These are phyloP conservation scores for Hycleus cichorii DNA, from an alignment of 1,140 invertebrate genomes.

Conservation along the genomic window DNA sequence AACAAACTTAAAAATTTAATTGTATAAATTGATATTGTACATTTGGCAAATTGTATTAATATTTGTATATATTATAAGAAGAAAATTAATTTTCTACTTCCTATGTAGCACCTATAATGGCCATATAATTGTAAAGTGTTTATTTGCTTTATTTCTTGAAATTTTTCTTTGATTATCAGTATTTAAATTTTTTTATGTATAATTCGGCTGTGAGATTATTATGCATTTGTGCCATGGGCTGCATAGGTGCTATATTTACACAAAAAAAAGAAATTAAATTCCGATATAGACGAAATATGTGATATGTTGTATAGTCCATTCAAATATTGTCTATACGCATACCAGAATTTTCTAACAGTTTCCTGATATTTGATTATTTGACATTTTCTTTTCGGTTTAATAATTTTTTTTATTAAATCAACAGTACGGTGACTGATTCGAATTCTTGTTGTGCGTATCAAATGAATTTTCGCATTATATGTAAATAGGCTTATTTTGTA, in stretches of 20 bases:
- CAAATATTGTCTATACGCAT: neutral
- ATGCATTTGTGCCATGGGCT: slow-evolving; percentile 38
- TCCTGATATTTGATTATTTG: neutral
- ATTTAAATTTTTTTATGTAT: slow-evolving; percentile 31
- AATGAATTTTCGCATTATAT: neutral
- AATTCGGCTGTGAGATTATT: slow-evolving; percentile 37
- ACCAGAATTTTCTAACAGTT: neutral
- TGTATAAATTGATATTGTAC: slow-evolving; percentile 14
- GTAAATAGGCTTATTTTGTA: neutral
- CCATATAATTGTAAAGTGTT: slow-evolving; percentile 27
- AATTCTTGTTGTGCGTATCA: too few species aligned
- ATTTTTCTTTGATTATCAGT: slow-evolving; percentile 31
- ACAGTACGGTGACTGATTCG: too few species aligned
- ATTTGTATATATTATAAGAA: slow-evolving; percentile 16
- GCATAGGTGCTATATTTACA: slow-evolving; percentile 31
- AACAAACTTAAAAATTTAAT: slow-evolving; percentile 1
- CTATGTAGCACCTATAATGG: slow-evolving; percentile 30
- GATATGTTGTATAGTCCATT: slow-evolving; percentile 23
- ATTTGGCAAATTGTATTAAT: slow-evolving; percentile 7
- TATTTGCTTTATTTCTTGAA: slow-evolving; percentile 21
- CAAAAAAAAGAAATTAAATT: slow-evolving; percentile 13
- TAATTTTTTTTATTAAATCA: neutral
- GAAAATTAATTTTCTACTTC: slow-evolving; percentile 10
- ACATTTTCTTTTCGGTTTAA: neutral
- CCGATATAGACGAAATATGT: slow-evolving; percentile 22